Base-by-base conservation (phyloP, 2,888 invertebrate species). In the Sphaerophoria taeniata region DNA sequence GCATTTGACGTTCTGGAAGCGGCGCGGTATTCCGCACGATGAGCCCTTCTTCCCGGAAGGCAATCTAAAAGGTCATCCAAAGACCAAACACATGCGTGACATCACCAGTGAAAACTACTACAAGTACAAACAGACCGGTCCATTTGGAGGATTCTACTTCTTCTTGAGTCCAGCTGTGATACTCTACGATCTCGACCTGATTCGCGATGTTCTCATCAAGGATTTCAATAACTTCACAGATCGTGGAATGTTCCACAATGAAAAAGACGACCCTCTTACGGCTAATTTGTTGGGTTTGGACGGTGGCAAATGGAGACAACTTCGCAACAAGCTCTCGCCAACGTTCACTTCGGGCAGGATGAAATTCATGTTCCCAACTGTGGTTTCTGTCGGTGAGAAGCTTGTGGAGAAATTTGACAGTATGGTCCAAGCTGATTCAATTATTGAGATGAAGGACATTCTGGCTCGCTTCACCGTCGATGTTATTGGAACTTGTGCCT, bases 401-500 rank as follows among this genome's bases (percentile, higher is more conserved):
- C 58, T 81, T 4, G 34, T 33, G 12, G 51, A 74, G 2, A 56
- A 45, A 1, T 31, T 87, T 4, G 39, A 16, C 12, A 14, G 70
- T 9, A 33, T 58, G 9, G 24, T 51, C 0, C n/a, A 53, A 6
- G 34, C 78, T 14, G 74, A 87, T 36, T 3, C 89, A 88, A 39
- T 92, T 87, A 79, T 93, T 89, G 92, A 91, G 67, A 88, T 91
- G 0, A 92, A 91, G 69, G 92, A 93, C 12, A 70, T 92, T 3
- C 88, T 92, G 34, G 92, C 92, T 0, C 91, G 92, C 33, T 93
- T 91, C 71, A 93, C 93, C 0, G 92, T 93, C 3, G 93, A 94
- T 87, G 93, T 93, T 0, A 93, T 93, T 56, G 93, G 93, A 5
- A 90, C 89, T 0, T 92, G 93, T 87, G 93, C 92, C 5, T 93